These are phyloP conservation scores for Cepphus grylle DNA, from an alignment of 2,113 vertebrate genomes.

Conservation along the genomic window DNA sequence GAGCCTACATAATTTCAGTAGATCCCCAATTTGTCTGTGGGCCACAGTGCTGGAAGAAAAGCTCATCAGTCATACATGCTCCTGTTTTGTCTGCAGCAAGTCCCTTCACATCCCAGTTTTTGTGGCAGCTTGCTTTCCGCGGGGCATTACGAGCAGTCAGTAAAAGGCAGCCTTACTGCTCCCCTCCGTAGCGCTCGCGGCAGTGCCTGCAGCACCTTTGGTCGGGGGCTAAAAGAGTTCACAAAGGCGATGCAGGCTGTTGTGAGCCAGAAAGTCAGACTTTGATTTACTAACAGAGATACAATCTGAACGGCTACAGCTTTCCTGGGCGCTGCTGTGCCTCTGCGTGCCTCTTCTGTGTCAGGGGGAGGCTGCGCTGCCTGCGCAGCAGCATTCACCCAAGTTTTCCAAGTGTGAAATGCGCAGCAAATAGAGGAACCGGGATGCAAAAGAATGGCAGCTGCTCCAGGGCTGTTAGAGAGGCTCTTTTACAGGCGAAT, in stretches of 20 bases:
- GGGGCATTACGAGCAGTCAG: not conserved
- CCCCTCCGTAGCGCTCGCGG: accelerated
- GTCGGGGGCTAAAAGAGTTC: not conserved
- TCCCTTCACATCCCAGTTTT: not conserved
- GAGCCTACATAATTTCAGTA: not conserved
- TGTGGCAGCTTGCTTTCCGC: not conserved
- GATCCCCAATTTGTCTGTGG: not conserved
- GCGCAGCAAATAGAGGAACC: not conserved
- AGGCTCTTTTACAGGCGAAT: slow-evolving; percentile 38
- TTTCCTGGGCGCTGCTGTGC: not conserved
- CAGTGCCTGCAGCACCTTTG: not conserved
- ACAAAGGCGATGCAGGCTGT: not conserved
- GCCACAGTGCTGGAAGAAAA: not conserved
- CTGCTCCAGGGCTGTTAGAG: slow-evolving; percentile 13
- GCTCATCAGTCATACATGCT: not conserved
- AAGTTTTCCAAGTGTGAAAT: slow-evolving; percentile 25
- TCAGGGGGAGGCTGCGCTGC: not conserved
- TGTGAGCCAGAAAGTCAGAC: not conserved
- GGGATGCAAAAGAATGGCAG: slow-evolving; percentile 18
- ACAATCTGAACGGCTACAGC: not conserved
- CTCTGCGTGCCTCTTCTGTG: not conserved
- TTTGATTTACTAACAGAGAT: not conserved
- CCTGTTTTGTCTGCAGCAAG: not conserved
- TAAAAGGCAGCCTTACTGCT: not conserved
- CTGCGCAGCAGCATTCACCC: not conserved